Conservation (phyloP, 2,888 invertebrate genomes). For the Oxystoma pomonae region DNA sequence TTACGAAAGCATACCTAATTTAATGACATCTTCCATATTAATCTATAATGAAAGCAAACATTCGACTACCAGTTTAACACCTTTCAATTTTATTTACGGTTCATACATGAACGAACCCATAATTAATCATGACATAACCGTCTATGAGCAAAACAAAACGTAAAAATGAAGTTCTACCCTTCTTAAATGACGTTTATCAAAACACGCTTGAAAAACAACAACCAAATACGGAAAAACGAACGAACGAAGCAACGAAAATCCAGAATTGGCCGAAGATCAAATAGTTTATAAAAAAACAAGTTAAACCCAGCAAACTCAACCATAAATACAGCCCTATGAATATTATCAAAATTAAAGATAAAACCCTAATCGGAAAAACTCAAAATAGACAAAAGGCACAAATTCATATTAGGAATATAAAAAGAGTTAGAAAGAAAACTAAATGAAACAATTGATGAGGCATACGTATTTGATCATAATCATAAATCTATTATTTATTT, state of each 20-base stretch:
- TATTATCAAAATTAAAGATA: constrained; percentile 1
- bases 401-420: too few species aligned
- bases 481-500: constrained; percentile 11
- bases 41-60: too few species aligned
- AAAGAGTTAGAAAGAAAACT: too few species aligned
- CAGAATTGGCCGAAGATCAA: constrained; percentile 2
- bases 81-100: constrained; percentile 5
- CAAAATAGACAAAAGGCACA: constrained; percentile 2
- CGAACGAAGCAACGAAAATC: constrained; percentile 6
- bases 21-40: too few species aligned
- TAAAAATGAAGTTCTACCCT: background rate
- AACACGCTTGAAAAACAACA: background rate
- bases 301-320: too few species aligned
- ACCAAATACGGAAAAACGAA: constrained; percentile 7
- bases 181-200: too few species aligned
- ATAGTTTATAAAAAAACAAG: constrained; percentile 8
- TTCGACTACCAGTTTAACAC: constrained; percentile 12
- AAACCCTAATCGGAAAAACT: constrained; percentile 5
- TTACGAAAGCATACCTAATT: too few species aligned
- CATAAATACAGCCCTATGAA: constrained; percentile 5
- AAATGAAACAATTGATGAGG: too few species aligned
- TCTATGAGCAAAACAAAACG: constrained; percentile 1
- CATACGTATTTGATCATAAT: too few species aligned
- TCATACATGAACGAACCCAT: background rate
- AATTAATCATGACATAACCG: background rate